Evolutionary conservation across 2,888 invertebrate genomes (phyloP).

Genomic region (Drosophila pseudotalamancana): DNA sequence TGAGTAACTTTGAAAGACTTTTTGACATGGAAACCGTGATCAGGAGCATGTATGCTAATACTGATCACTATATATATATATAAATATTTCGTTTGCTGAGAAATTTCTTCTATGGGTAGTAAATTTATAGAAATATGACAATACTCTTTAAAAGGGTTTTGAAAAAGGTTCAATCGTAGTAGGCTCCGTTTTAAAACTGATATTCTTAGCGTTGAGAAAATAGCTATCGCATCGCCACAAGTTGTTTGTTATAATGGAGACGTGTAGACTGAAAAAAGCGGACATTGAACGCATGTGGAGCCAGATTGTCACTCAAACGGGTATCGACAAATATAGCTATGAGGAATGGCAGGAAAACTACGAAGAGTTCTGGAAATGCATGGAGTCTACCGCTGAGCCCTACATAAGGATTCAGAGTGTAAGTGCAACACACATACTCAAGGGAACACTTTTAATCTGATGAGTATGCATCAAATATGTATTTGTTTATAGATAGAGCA

Average conservation of each 20-base stretch:
- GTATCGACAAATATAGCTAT: fast-evolving
- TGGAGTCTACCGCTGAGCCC: not conserved
- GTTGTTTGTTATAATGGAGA: not conserved
- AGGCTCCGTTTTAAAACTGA: not conserved
- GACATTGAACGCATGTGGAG: slow-evolving; percentile 1
- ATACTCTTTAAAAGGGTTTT: not conserved
- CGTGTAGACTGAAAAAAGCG: not conserved
- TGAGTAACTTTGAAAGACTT: too few species aligned
- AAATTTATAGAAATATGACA: not conserved
- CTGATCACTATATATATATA: too few species aligned
- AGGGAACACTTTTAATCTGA: not conserved
- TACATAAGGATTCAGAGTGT: not conserved
- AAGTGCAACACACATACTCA: not conserved
- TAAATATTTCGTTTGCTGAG: too few species aligned
- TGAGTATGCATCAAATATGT: too few species aligned
- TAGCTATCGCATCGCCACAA: not conserved
- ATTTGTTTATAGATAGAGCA: not conserved
- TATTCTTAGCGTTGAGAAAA: not conserved
- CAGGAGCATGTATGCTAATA: too few species aligned
- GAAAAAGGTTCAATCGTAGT: not conserved
- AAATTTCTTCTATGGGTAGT: too few species aligned
- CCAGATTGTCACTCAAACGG: not conserved
- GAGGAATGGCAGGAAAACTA: slow-evolving; percentile 6
- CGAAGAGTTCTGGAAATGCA: not conserved
- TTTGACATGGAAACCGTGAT: too few species aligned